A percentile compares a stretch with the other conserved stretches of the same genome.
These are phyloP conservation scores for Eueremaeus valkanovi DNA, from an alignment of 2,888 invertebrate species.

Conservation along the genomic window DNA sequence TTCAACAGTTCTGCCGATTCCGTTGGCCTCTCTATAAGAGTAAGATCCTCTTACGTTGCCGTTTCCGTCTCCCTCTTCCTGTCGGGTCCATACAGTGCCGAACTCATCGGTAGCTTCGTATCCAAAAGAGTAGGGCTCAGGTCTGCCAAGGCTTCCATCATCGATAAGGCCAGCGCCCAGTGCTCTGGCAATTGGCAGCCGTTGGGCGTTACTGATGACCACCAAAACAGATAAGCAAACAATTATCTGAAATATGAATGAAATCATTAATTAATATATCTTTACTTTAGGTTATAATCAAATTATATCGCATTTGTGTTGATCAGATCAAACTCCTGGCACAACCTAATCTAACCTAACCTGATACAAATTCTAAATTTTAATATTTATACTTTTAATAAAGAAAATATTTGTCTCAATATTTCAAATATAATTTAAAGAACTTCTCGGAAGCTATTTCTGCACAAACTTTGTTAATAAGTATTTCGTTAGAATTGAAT, in stretches of 20 bases:
- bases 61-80: slow-evolving; percentile 43
- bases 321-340: too few species aligned
- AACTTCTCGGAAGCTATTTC: too few species aligned
- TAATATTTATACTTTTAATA: too few species aligned
- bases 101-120: slow-evolving; percentile 44
- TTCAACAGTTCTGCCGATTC: slow-evolving; percentile 43
- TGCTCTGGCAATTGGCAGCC: neutral
- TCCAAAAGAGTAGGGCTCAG: slow-evolving; percentile 45
- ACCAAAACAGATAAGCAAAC: neutral
- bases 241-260: neutral
- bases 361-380: too few species aligned
- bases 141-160: slow-evolving; percentile 27
- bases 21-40: slow-evolving; percentile 44
- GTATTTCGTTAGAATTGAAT: too few species aligned
- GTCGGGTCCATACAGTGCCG: slow-evolving; percentile 41
- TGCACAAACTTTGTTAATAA: too few species aligned
- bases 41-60: slow-evolving; percentile 44
- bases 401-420: too few species aligned
- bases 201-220: neutral
- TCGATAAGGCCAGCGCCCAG: neutral
- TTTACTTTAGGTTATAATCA: too few species aligned
- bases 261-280: neutral
- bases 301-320: neutral
- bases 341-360: too few species aligned
- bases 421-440: too few species aligned